A percentile compares a stretch with the other conserved stretches of the same genome.
phyloP scores from a whole-genome alignment of 2,113 vertebrate genomes.

The Trinectes maculatus region DNA sequence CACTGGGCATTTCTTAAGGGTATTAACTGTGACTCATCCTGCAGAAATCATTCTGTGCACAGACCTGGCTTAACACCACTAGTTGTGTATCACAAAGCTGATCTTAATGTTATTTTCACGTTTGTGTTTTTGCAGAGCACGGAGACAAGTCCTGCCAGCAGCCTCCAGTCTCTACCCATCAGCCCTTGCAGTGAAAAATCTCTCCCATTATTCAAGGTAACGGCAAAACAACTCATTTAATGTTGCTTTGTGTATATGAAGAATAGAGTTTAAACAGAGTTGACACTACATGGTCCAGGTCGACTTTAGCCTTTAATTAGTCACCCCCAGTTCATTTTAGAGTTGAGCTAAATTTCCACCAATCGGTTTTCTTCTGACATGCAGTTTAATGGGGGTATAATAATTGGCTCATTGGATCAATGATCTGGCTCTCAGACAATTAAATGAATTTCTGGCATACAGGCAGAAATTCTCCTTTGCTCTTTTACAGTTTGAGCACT shows the following conservation, averaged over 20 bases:
- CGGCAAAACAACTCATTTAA: neutral
- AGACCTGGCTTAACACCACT: neutral
- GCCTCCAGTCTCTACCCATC: slow-evolving; percentile 92
- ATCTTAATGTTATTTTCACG: slow-evolving; percentile 14
- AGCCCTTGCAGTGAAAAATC: slow-evolving; percentile 94
- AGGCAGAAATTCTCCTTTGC: neutral
- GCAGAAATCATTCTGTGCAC: neutral
- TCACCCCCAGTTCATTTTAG: neutral
- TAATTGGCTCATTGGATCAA: neutral
- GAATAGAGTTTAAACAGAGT: neutral
- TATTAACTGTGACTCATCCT: neutral
- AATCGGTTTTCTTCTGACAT: neutral
- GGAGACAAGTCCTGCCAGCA: slow-evolving; percentile 94
- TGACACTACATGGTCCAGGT: neutral
- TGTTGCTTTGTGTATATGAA: neutral
- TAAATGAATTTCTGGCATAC: neutral
- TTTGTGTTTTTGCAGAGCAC: slow-evolving; percentile 83
- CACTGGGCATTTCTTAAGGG: too few species aligned
- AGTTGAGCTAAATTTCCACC: neutral
- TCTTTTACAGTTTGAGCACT: too few species aligned
- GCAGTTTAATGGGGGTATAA: neutral
- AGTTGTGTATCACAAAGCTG: neutral
- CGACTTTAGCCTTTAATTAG: neutral
- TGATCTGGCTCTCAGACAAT: neutral
- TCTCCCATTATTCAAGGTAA: slow-evolving; percentile 92